Percentiles rank a stretch among this genome's conserved stretches.
phyloP scores from a whole-genome alignment of 2,113 vertebrate genomes.

The Megaceryle maxima region DNA sequence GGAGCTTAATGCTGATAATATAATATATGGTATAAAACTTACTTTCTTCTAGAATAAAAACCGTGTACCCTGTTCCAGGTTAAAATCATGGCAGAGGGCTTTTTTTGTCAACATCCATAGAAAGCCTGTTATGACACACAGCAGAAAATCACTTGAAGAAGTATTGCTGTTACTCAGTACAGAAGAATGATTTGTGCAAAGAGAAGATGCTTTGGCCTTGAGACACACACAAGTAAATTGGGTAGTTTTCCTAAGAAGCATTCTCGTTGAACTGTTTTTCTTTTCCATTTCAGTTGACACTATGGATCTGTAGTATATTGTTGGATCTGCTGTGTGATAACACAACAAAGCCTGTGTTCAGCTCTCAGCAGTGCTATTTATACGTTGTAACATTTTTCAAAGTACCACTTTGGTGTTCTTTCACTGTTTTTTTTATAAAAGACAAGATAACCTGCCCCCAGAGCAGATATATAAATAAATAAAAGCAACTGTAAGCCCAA shows the following conservation, averaged over 20 bases:
- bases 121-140: slow-evolving; percentile 47
- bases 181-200: slow-evolving; percentile 63
- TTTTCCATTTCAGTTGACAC: slow-evolving; percentile 61
- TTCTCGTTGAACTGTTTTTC: slow-evolving; percentile 63
- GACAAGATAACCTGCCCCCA: neutral
- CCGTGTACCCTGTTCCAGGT: neutral
- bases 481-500: neutral
- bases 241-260: slow-evolving; percentile 62
- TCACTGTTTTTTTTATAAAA: neutral
- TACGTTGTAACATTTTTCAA: slow-evolving; percentile 47
- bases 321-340: slow-evolving; percentile 58
- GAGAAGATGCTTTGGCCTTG: slow-evolving; percentile 59
- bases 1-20: neutral
- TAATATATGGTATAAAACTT: neutral
- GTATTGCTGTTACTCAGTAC: slow-evolving; percentile 54
- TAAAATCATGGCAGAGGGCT: neutral
- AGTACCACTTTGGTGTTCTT: slow-evolving; percentile 14
- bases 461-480: neutral
- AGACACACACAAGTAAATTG: slow-evolving; percentile 63
- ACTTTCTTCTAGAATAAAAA: neutral
- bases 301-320: slow-evolving; percentile 61
- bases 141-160: slow-evolving; percentile 47
- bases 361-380: slow-evolving; percentile 52
- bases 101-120: slow-evolving; percentile 17
- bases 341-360: slow-evolving; percentile 60